A percentile compares a stretch with the other conserved stretches of the same genome.
These are phyloP conservation scores for Cynaeus angustus DNA, from an alignment of 2,888 invertebrate species.

Conservation along the genomic window DNA sequence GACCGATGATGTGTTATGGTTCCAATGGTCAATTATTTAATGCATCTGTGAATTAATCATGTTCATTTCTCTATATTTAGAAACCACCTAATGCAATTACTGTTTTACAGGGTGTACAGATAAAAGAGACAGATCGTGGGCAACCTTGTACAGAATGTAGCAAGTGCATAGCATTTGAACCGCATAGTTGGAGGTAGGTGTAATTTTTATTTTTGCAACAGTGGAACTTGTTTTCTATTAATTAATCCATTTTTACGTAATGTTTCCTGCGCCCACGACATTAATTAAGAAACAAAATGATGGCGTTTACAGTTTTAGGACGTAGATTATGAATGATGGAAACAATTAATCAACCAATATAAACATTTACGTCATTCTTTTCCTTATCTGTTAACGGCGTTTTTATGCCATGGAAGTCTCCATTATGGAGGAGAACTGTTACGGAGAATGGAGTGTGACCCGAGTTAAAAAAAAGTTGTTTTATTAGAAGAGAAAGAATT, in stretches of 20 bases:
- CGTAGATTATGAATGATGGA: not conserved
- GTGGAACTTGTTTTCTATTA: constrained; percentile 26
- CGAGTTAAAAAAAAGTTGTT: no score
- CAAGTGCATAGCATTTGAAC: constrained; percentile 84
- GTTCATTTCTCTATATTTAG: constrained; percentile 40
- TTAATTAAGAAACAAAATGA: constrained; percentile 3
- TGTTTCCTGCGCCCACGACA: constrained; percentile 13
- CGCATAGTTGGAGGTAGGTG: constrained; percentile 92
- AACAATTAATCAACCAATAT: constrained; percentile 1
- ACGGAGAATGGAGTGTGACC: no score
- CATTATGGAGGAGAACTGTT: no score
- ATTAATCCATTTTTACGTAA: constrained; percentile 32
- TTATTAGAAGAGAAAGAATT: no score
- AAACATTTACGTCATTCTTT: constrained; percentile 11
- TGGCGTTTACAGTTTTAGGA: not conserved
- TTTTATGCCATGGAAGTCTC: not conserved
- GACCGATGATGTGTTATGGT: constrained; percentile 5
- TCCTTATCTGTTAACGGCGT: not conserved
- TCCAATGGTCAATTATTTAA: constrained; percentile 22
- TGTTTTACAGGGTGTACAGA: constrained; percentile 84
- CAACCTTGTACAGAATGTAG: constrained; percentile 90
- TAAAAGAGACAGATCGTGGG: constrained; percentile 90
- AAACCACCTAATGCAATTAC: constrained; percentile 16
- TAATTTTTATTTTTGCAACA: constrained; percentile 40
- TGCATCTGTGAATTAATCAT: constrained; percentile 15